These are phyloP conservation scores for Conus canariensis DNA, from an alignment of 2,888 invertebrate species.

Conservation along the genomic window DNA sequence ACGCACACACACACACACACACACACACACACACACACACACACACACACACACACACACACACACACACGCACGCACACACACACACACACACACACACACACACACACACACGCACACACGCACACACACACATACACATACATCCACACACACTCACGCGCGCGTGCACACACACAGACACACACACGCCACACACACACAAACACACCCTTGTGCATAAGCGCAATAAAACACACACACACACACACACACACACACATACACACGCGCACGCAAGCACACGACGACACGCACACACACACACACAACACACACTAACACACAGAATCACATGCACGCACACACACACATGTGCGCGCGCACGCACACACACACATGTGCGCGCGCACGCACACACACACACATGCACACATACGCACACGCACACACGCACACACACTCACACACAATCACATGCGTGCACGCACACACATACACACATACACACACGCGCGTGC, in stretches of 20 bases:
- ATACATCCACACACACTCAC: not conserved
- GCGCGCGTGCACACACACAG: too few relatives aligned
- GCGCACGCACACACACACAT: too few relatives aligned
- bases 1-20: too few relatives aligned
- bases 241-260: not conserved
- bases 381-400: not conserved
- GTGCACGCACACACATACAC: not conserved
- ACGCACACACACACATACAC: not conserved
- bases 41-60: too few relatives aligned
- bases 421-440: not conserved
- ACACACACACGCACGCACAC: not conserved
- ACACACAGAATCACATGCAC: not conserved
- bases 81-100: not conserved
- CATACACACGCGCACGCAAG: too few relatives aligned
- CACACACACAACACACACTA: not conserved
- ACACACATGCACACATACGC: too few relatives aligned
- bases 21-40: too few relatives aligned
- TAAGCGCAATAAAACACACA: too few relatives aligned
- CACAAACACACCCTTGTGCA: not conserved
- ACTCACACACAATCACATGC: not conserved
- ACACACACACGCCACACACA: too few relatives aligned
- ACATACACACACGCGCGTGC: not conserved
- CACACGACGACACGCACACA: too few relatives aligned
- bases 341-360: too few relatives aligned
- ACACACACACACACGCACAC: not conserved